Base-by-base conservation (phyloP, 2,888 invertebrate genomes). In the Troides aeacus region DNA sequence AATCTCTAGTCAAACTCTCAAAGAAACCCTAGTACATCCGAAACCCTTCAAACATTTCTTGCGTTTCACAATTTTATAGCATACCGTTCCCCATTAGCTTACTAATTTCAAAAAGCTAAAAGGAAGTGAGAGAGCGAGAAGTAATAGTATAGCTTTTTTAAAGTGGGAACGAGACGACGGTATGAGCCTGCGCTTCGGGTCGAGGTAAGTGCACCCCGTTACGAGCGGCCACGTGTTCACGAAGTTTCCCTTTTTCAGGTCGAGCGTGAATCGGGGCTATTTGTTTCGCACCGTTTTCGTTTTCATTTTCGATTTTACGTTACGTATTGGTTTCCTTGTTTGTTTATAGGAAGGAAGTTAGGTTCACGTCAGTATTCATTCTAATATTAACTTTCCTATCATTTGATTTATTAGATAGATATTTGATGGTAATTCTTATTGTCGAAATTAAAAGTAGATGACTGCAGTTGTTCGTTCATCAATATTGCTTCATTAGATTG, bases 151-250 rank as follows among this genome's bases (percentile, higher is more conserved):
- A 72, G 74, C 85, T 79, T 72, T 71, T 87, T 77, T 86, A 89
- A 91, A 91, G 92, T 92, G 91, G 90, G 89, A 91, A 91, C 90
- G 90, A 91, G 91, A 89, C 87, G 84, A 77, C 81, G 83, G 76
- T 82, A 92, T 91, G 92, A 82, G 83, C 80, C 87, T 80, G 83
- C 86, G 90, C 84, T 85, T 81, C 83, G 85, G 83, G 78, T 72
- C 81, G 88, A 90, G 92, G 92, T 92, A 88, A 92, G 92, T 90
- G 87, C 86, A 85, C 84, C 85, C 88, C 82, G 81, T 82, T 64
- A 61, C 70, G 56, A 64, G 78, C 74, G 74, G 81, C 87, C 92
- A 91, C 92, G 92, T 92, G 91, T 82, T 88, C 81, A 85, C 79
- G 76, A 86, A 87, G 84, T 88, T 87, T 84, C 78, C 76, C 74